Evolutionary conservation across 2,113 vertebrate species (phyloP), one percentile per base, ranked within the genome.

Genomic region (Pimephales promelas): DNA sequence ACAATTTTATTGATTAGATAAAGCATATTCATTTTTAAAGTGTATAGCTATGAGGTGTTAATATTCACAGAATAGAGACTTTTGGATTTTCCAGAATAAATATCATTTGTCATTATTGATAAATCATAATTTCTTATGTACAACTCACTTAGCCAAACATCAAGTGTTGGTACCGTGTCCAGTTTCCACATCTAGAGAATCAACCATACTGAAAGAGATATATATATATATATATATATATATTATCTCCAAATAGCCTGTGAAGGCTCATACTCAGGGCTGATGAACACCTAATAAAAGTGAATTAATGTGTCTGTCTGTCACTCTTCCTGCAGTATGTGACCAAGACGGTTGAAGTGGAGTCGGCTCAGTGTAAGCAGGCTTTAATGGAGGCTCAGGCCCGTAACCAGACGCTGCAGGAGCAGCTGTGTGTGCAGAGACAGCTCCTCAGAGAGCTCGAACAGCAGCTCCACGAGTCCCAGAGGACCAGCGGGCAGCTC

Each of bases 391-490:
- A 97, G 88, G 91, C 93, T 59, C 96, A 97, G 93, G 87, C 87
- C 82, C 95, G 92, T 86, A 98, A 94, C 90, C 92, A 93, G 76
- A 90, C 94, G 86, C 93, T 99, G 85, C 96, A 97, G 93, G 97
- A 99, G 89, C 97, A 98, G 91, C 94, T 98, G 71, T 92, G 88
- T 0, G 93, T 95, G 82, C 97, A 99, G 93, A 91, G 94, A 56
- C 95, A 96, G 87, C 94, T 95, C 87, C 92, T 98, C 62, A 90
- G 95, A 40, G 97, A 98, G 89, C 95, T 97, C 86, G 96, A 98
- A 86, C 94, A 95, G 68, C 97, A 98, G 90, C 95, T 99, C 47
- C 96, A 97, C 78, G 95, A 90, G 45, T 96, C 96, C 0, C 95
- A 98, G 79, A 95, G 96, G 89, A 95, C 87, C 0, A 94, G 90